Conservation (phyloP, 2,888 invertebrate genomes). For the Allophyes oxyacanthae region DNA sequence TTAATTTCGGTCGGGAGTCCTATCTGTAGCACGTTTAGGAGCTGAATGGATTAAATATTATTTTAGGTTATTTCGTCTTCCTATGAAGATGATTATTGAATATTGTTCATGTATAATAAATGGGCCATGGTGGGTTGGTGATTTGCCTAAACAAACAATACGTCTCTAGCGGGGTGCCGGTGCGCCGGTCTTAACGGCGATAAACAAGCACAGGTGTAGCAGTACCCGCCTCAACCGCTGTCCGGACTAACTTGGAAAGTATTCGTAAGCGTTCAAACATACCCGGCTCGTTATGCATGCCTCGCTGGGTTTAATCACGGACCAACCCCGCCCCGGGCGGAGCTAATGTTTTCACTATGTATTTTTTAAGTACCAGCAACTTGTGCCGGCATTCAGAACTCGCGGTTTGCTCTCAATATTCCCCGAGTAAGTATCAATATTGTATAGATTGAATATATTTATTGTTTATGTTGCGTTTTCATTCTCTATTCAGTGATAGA, state of each 20-base stretch:
- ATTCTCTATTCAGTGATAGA: constrained; percentile 7
- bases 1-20: constrained; percentile 73
- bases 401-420: constrained; percentile 62
- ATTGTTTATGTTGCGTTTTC: constrained; percentile 21
- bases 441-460: constrained; percentile 40
- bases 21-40: constrained; percentile 53
- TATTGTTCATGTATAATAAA: constrained; percentile 78
- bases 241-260: constrained; percentile 83
- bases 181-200: constrained; percentile 74
- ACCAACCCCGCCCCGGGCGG: constrained; percentile 78
- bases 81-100: constrained; percentile 62
- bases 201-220: constrained; percentile 84
- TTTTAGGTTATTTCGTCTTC: constrained; percentile 28
- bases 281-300: constrained; percentile 86
- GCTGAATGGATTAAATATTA: constrained; percentile 50
- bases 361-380: constrained; percentile 82
- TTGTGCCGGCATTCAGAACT: constrained; percentile 61
- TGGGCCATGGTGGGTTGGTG: constrained; percentile 69
- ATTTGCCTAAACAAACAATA: constrained; percentile 82
- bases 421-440: constrained; percentile 48
- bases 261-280: constrained; percentile 87
- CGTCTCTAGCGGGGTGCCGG: constrained; percentile 57
- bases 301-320: constrained; percentile 87
- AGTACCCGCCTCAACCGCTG: constrained; percentile 74
- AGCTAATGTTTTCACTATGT: constrained; percentile 86